Evolutionary conservation across 2,888 invertebrate genomes (phyloP), one percentile per base, ranked within the genome.

Genomic region (Aleiodes testaceus): DNA sequence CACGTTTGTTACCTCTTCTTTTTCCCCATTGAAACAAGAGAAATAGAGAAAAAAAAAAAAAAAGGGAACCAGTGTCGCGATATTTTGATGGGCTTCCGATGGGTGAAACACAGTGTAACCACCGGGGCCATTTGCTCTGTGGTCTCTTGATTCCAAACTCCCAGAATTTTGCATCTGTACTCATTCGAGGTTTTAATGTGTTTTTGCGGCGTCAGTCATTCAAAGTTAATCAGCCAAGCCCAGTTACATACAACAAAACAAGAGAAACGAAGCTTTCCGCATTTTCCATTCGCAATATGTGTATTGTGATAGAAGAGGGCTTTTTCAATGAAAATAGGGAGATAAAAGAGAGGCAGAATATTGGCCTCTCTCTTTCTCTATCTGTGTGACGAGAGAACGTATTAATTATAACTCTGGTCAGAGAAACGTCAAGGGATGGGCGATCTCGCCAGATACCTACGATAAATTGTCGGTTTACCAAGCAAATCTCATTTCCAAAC

Each of bases 391-490:
- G 84, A 85, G 83, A 82, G 84, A 84, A 81, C 84, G 83, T 85
- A 86, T 86, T 86, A 86, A 87, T 86, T 86, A 86, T 86, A 86
- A 85, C 84, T 85, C 84, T 85, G 85, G 86, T 85, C 85, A 82
- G 83, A 85, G 84, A 78, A 83, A 83, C 82, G 85, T 84, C 84
- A 85, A 83, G 85, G 84, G 86, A 84, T 84, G 82, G 42, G 16
- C 81, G 81, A 84, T 82, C 80, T 82, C 81, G 83, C 42, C 42
- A 68, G 84, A 85, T 85, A 84, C 81, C 85, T 83, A 81, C 84
- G 84, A 87, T 84, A 86, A 87, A 87, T 87, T 87, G 87, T 86
- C 86, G 87, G 87, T 86, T 87, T 84, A 87, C 87, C 87, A 84
- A 59, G 84, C 84, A 84, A 87, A 86, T 87, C 86, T 87, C 86